These are phyloP conservation scores for Myotis brandtii DNA, from an alignment of 2,113 vertebrate genomes.

Conservation along the genomic window DNA sequence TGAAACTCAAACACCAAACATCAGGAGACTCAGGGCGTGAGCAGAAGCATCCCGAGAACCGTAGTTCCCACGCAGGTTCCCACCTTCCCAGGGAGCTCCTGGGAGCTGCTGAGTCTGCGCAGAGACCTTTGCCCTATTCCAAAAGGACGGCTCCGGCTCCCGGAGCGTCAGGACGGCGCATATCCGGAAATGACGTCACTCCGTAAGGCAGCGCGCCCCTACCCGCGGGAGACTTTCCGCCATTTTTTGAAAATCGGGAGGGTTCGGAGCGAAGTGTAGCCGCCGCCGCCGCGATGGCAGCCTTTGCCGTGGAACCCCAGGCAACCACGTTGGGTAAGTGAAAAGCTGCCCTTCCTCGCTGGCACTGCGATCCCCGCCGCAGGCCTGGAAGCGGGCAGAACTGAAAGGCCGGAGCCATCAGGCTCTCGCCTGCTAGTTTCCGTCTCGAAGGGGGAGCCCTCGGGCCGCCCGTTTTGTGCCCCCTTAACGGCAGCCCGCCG, in stretches of 20 bases:
- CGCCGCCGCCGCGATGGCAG: conserved; percentile 64
- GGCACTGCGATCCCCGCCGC: not conserved
- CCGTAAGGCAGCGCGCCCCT: not conserved
- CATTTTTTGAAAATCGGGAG: conserved; percentile 80
- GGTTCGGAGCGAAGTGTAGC: fast-evolving
- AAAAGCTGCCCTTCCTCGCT: not conserved
- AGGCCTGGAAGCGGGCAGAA: not conserved
- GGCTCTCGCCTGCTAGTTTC: not conserved
- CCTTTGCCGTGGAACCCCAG: conserved; percentile 81
- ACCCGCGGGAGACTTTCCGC: conserved; percentile 55
- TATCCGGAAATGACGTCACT: conserved; percentile 78
- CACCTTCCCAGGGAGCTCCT: fast-evolving
- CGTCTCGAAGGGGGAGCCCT: not conserved
- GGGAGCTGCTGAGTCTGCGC: fast-evolving
- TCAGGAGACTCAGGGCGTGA: not conserved
- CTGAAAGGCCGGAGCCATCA: not conserved
- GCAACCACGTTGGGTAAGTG: conserved; percentile 80
- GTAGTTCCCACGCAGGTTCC: fast-evolving
- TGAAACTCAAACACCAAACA: not conserved
- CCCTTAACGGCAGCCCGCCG: fast-evolving
- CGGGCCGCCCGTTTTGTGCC: not conserved
- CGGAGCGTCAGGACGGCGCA: not conserved
- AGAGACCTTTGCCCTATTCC: not conserved
- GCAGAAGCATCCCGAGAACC: not conserved
- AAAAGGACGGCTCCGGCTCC: not conserved